Base-by-base conservation (phyloP, 2,797 vertebrate species). In the Aldrovandia affinis region DNA sequence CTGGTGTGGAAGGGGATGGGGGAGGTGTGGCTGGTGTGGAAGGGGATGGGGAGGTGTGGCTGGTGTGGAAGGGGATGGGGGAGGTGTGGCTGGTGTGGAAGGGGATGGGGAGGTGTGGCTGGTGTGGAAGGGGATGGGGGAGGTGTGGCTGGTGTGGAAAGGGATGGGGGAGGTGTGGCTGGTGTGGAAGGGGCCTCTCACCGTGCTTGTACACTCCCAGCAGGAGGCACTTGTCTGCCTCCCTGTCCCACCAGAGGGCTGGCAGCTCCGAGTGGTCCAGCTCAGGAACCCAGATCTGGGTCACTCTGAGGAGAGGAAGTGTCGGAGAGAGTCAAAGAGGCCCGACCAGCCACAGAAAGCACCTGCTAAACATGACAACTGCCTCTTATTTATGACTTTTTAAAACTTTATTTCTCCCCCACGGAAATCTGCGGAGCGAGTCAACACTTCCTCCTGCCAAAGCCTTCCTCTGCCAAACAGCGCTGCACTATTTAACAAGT, bases 141-240 rank as follows among this genome's bases (percentile, higher is more conserved):
- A 25, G 25, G 50, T 12, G 50, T 52, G 50, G 2, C 50, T 52
- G 1, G 14, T 1, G 50, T 3, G 50, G 50, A 52, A n/a, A n/a
- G n/a, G n/a, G n/a, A n/a, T n/a, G 50, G 22, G 12, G 22, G n/a
- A 7, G 28, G 30, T 2, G n/a, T 68, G 68, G 25, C n/a, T 18
- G 8, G 2, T 36, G 36, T 36, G 3, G 30, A 20, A 5, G 55
- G 54, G 9, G 10, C 54, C 81, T 93, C 96, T 96, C 89, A 99
- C 98, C 98, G 33, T 99, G 98, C 89, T 99, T 99, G 92, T 95
- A 99, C 90, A 99, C 95, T 14, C 98, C 98, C 84, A 99, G 95
- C 83, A 99, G 94, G 73, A 99, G 96, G 88, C 97, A 98, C 92
- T 99, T 99, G 93, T 99, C 98, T 68, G 96, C 95, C 63, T 97